Base-by-base conservation (phyloP, 2,113 vertebrate genomes). In the Rhabdornis inornatus region DNA sequence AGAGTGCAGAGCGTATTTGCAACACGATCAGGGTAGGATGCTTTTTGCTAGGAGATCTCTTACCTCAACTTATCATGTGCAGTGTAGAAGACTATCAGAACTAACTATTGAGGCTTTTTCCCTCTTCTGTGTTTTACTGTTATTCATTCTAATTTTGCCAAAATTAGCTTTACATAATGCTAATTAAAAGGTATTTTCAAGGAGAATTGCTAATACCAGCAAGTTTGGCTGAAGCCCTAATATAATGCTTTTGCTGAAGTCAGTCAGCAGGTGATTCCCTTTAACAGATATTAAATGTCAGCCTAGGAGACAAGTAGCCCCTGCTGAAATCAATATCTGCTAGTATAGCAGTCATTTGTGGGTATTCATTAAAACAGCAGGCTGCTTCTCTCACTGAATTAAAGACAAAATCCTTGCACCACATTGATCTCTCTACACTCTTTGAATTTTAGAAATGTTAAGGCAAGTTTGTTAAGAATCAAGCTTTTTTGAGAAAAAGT, bases 291-390 rank as follows among this genome's bases (percentile, higher is more conserved):
- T 81, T 95, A 91, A 92, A 90, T 81, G 63, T 90, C 83, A 94
- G 30, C 80, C 63, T 78, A 78, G 66, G 72, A 96, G 83, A 92
- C 52, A 74, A 89, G 89, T 42, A 94, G 60, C 30, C 35, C 63
- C 80, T 22, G 20, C 45, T 84, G 95, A 95, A 96, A 96, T 94
- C 87, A 96, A 68, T 95, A 89, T 59, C 35, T 27, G 37, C 75
- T 42, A 60, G 21, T 44, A n/a, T 5, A 88, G 72, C 31, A 83
- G 75, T 74, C 42, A 55, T 93, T 89, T 87, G 66, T 85, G 70
- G 33, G 60, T 87, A 83, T 89, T 92, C 64, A 90, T 96, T 96
- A 94, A 94, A 97, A 75, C 91, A 95, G 77, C 70, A 95, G 74
- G 83, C 27, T 89, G n/a, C 87, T 95, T 87, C 74, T 93, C 30